Base-by-base conservation (phyloP, 2,797 vertebrate genomes). In the Coranthus polyacanthus region DNA sequence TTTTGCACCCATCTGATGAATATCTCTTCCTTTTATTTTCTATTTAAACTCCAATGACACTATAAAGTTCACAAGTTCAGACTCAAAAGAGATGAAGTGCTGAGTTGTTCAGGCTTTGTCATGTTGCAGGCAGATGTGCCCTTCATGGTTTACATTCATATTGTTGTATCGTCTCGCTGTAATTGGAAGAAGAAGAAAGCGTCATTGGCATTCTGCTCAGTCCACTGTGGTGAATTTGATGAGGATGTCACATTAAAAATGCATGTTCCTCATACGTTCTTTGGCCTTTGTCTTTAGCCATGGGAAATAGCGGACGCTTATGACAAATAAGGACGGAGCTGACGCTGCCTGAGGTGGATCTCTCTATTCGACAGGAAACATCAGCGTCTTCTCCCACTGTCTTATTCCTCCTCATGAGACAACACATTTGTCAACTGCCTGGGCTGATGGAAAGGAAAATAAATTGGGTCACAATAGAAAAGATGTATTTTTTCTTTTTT, bases 171-270 rank as follows among this genome's bases (percentile, higher is more conserved):
- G 71, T 21, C 70, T 76, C 62, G 29, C 59, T 60, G 76, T 82
- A 84, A 85, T 87, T 87, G 83, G 72, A 67, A 26, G 72, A 50
- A 45, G 81, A 76, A 49, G 61, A 59, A 86, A 79, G 65, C 65
- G 57, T 79, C 81, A 75, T 91, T 92, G 85, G 74, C 69, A 93
- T 93, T 92, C 90, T 52, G 78, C 77, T 86, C 86, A 72, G 82
- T 76, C 64, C 72, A 12, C 80, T 59, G 79, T 74, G 81, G 76
- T 82, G 87, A 83, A 87, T 91, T 84, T 91, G 89, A 91, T 86
- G 86, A 90, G 86, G 88, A 84, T 58, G 85, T 88, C 80, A 72
- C 90, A 92, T 92, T 92, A 92, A 93, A 92, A 92, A 93, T 93
- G 91, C 85, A 92, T 90, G 90, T 83, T 82, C 64, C 87, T 84